These are phyloP conservation scores for Lasaia peninsularis DNA, from an alignment of 1,140 invertebrate genomes.

Conservation along the genomic window DNA sequence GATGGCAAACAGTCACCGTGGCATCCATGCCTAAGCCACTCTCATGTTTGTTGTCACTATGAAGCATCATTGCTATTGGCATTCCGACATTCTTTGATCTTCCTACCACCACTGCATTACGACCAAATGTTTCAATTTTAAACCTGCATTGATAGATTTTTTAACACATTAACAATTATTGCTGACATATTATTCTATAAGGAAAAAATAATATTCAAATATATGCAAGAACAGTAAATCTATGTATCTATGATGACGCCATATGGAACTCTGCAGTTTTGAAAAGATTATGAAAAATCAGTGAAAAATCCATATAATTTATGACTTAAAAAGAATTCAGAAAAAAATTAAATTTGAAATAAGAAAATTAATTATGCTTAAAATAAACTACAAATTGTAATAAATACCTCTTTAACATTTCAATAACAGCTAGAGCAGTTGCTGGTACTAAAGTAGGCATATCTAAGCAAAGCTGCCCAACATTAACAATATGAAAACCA, in stretches of 20 bases:
- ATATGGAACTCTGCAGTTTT: too few species aligned
- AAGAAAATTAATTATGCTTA: background rate
- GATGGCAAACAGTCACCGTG: conserved; percentile 92
- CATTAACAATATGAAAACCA: conserved; percentile 90
- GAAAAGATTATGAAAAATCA: too few species aligned
- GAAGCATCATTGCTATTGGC: conserved; percentile 89
- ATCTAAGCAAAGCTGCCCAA: conserved; percentile 86
- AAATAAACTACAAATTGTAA: background rate
- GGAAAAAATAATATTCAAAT: background rate
- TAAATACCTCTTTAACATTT: conserved; percentile 82
- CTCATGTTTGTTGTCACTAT: conserved; percentile 84
- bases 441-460: conserved; percentile 89
- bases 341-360: too few species aligned
- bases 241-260: too few species aligned
- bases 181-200: background rate
- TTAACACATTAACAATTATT: background rate
- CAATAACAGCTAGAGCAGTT: conserved; percentile 88
- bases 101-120: conserved; percentile 92
- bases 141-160: conserved; percentile 73
- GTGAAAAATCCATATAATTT: too few species aligned
- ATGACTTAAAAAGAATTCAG: too few species aligned
- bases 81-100: conserved; percentile 94
- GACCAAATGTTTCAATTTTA: conserved; percentile 87
- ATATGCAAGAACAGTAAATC: too few species aligned
- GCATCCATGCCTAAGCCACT: conserved; percentile 84